These are phyloP conservation scores for Heterohyrax brucei DNA, from an alignment of 2,797 vertebrate genomes.

Conservation along the genomic window DNA sequence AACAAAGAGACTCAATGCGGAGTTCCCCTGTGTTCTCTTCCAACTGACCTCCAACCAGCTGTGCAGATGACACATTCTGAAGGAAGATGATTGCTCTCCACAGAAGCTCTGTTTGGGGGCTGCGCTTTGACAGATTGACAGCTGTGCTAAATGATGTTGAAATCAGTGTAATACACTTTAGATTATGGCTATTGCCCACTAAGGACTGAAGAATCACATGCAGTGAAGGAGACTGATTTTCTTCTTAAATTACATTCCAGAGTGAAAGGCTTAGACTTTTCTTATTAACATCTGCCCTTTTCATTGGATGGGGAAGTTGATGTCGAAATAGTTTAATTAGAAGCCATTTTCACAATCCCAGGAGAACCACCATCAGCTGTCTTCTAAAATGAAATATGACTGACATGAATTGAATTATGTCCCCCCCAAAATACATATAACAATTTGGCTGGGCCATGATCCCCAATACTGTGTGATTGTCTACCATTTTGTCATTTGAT, in stretches of 20 bases:
- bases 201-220: constrained; percentile 47
- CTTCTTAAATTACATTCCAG: constrained; percentile 62
- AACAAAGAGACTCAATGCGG: constrained; percentile 63
- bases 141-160: constrained; percentile 75
- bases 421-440: too few species aligned
- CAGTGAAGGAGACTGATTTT: constrained; percentile 13
- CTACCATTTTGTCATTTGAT: too few species aligned
- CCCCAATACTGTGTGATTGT: too few species aligned
- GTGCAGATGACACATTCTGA: constrained; percentile 64
- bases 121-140: constrained; percentile 77
- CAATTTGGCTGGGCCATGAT: too few species aligned
- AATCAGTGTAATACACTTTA: constrained; percentile 74
- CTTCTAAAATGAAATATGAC: constrained; percentile 8
- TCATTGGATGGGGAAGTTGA: constrained; percentile 19
- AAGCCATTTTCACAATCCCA: neutral
- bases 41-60: constrained; percentile 75
- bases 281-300: constrained; percentile 55
- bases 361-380: constrained; percentile 5
- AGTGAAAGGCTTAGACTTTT: constrained; percentile 39
- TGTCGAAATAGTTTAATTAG: constrained; percentile 65
- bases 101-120: constrained; percentile 76
- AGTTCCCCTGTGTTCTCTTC: constrained; percentile 62
- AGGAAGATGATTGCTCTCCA: constrained; percentile 77
- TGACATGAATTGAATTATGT: too few species aligned
- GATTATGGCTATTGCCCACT: constrained; percentile 80